Base-by-base conservation (phyloP, 1,140 invertebrate species). In the Drosophila insularis region DNA sequence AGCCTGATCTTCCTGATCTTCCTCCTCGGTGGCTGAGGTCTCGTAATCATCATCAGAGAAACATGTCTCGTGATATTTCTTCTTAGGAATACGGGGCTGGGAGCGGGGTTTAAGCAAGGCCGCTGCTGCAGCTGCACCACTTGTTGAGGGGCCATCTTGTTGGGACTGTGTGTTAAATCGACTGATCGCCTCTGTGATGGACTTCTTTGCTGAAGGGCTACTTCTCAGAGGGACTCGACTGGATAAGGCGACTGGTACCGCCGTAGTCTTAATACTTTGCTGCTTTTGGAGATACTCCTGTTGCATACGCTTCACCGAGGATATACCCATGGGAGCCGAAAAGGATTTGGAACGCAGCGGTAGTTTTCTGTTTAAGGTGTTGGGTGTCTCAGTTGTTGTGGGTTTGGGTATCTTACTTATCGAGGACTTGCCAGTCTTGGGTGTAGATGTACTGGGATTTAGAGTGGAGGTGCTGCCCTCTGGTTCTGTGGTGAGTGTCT, bases 11-110 rank as follows among this genome's bases (percentile, higher is more conserved):
- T 92, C 92, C 3, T 92, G 90, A 64, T 54, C 70, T n/a, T 76
- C 75, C 23, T 84, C 73, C n/a, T 87, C 84, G 55, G 91, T 92
- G 1, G 93, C 92, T 80, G 90, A 80, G 4, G 78, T 89, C 32
- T 89, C 80, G 46, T 93, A 94, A 74, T 94, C 93, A 67, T 94
- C 93, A 86, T 94, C 94, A 21, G 93, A 94, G 54, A 93, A 93
- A 80, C 94, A 94, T 13, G 94, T 94, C 80, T 94, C 94, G 23
- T 92, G 91, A 81, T 94, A 94, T 50, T 92, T 92, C 64, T 92
- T 92, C 54, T 92, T 92, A 1, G 91, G 91, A 61, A 92, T 89
- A 11, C 87, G 76, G 1, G 80, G 82, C 19, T 90, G 79, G 4
- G 82, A 74, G 0, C 84, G 71, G 0, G 86, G 71, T 11, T 76